Conservation (phyloP, 1,140 invertebrate genomes). For the Drosophila arawakana region DNA sequence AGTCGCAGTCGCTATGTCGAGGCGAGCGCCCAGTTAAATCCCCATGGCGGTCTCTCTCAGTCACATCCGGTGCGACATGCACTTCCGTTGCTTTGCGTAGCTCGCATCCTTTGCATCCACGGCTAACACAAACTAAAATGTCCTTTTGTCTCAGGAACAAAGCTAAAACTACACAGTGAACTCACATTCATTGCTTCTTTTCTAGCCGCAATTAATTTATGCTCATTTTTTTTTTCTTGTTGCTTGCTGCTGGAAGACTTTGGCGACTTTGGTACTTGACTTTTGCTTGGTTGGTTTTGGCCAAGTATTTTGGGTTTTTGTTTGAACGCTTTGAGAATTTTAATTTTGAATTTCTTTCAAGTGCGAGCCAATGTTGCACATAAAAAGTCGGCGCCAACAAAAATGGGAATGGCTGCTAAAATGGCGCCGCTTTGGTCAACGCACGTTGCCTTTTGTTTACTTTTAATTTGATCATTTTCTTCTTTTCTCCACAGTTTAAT, state of each 20-base stretch:
- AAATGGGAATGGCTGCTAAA: slow-evolving; percentile 51
- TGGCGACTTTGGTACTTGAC: slow-evolving; percentile 66
- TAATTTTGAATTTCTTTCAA: slow-evolving; percentile 75
- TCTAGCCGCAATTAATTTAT: slow-evolving; percentile 79
- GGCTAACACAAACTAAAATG: slow-evolving; percentile 44
- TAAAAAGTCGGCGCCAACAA: slow-evolving; percentile 62
- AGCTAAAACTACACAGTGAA: slow-evolving; percentile 35
- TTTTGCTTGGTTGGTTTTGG: slow-evolving; percentile 54
- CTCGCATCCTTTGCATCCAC: slow-evolving; percentile 50
- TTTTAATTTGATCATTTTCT: slow-evolving; percentile 76
- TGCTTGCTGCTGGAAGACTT: slow-evolving; percentile 7
- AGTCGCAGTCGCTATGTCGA: neutral
- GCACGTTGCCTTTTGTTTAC: slow-evolving; percentile 77
- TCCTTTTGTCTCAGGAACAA: slow-evolving; percentile 57
- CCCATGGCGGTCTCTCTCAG: slow-evolving; percentile 20
- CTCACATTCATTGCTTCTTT: slow-evolving; percentile 21
- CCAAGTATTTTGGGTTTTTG: slow-evolving; percentile 32
- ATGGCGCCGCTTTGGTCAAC: slow-evolving; percentile 75
- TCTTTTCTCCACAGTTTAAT: neutral
- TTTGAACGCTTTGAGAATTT: slow-evolving; percentile 78
- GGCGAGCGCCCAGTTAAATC: neutral
- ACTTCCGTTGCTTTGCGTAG: slow-evolving; percentile 72
- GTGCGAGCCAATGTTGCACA: slow-evolving; percentile 26
- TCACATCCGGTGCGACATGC: slow-evolving; percentile 75
- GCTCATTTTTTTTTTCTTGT: slow-evolving; percentile 46